Base-by-base conservation (phyloP, 2,888 invertebrate species). In the Phragmatobia fuliginosa region DNA sequence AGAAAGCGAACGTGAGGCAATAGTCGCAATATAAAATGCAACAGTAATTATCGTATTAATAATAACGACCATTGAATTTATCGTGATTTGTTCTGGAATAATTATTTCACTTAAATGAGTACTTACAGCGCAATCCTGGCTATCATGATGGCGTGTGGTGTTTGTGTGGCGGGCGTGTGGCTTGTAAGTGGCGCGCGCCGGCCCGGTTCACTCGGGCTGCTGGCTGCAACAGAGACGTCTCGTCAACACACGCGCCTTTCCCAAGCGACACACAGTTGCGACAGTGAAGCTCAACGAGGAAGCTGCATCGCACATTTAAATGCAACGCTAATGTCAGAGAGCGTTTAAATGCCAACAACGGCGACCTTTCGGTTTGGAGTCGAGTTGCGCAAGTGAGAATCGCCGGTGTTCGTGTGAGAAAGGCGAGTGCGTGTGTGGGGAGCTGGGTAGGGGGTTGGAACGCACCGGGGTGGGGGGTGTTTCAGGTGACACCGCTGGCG, bases 321-420 rank as follows among this genome's bases (percentile, higher is more conserved):
- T 94, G 94, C 94, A 94, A 92, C 92, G 90, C 89, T 94, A 95
- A 95, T 94, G 94, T 93, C 94, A 95, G 91, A 94, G 94, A 93
- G 92, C 93, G 92, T 88, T 92, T 92, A 94, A 94, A 95, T 95
- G 94, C 93, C 94, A 94, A 93, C 93, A 93, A 89, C 88, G 92
- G 87, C 92, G 94, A 95, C 94, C 94, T 95, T 95, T 94, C 87
- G 86, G 91, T 91, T 91, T 89, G 88, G 87, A 91, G 90, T 89
- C 85, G 84, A 83, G 90, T 95, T 95, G 94, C 92, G 94, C 92
- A 95, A 94, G 91, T 87, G 91, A 91, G 87, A 92, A 93, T 92
- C 92, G 90, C 91, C 92, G 90, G 90, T 86, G 88, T 85, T 91
- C 90, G 92, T 91, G 89, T 92, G 93, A 92, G 94, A 93, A 93